Evolutionary conservation across 2,113 vertebrate species (phyloP), one percentile per base, ranked within the genome.

Genomic region (Xenopus laevis): DNA sequence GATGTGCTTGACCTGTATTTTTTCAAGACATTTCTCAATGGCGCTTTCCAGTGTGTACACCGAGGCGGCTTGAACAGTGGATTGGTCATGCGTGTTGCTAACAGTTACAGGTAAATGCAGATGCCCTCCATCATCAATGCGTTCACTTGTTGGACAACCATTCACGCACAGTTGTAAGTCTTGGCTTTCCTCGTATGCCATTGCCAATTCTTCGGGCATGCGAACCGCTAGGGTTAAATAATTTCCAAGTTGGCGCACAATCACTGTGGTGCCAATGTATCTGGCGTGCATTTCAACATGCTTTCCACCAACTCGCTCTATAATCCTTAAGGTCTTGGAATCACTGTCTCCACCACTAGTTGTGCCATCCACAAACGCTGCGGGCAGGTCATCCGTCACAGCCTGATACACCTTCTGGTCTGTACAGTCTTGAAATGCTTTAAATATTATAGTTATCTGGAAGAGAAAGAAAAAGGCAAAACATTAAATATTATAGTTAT

Each of bases 391-490:
- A 75, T 97, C 94, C 0, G 94, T 94, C 82, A 95, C 90, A 0
- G 95, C 97, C 74, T 99, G 97, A 89, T 98, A 99, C 0, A 99
- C 97, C 77, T 95, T 95, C 91, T 98, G 96, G 55, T 98, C 94
- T 1, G 94, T 98, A 71, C 97, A 98, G 60, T 94, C 93, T 60
- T 89, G 92, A 68, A 93, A 96, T 0, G 96, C 92, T 82, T 98
- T 98, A 84, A 99, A 98, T 83, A 98, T 98, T 72, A 99, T 85
- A 5, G 97, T 98, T 82, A 99, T 87, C 97, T 98, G 74, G 1
- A 78, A 59, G 62, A 52, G 5, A 66, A 73, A 16, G 44, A 9
- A 55, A 21, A 62, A 52, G 13, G 4, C 0, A 66, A 45, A 27
- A 4, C 23, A 44, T 68, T 11, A 55, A 10, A 27, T 83, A 98